Percentiles rank a stretch among this genome's conserved stretches.
Evolutionary conservation across 2,888 invertebrate genomes (phyloP).

Genomic region (Masnerella sp.): DNA sequence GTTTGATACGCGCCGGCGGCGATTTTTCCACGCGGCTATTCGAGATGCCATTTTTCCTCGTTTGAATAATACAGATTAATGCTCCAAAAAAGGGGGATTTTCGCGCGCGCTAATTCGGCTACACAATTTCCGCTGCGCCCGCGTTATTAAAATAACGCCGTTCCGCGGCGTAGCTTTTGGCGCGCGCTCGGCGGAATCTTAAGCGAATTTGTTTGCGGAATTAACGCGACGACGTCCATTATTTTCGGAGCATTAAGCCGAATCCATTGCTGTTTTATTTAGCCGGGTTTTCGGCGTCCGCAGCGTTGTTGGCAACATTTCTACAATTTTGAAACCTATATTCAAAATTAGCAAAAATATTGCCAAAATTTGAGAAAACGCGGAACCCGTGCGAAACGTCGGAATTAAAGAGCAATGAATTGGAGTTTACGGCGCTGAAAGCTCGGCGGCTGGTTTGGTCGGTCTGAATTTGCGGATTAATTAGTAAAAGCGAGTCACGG

Average conservation of each 20-base stretch:
- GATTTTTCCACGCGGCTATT: neutral
- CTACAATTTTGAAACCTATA: too few relatives aligned
- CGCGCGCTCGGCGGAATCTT: neutral
- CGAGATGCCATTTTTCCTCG: neutral
- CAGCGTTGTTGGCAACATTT: too few relatives aligned
- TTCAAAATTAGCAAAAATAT: too few relatives aligned
- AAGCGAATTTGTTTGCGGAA: slow-evolving; percentile 11
- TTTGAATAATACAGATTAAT: slow-evolving; percentile 18
- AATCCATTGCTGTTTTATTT: too few relatives aligned
- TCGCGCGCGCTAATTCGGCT: slow-evolving; percentile 3
- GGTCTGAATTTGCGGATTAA: slow-evolving; percentile 17
- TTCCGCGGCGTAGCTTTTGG: neutral
- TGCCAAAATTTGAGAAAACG: too few relatives aligned
- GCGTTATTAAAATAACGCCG: neutral
- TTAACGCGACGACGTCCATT: slow-evolving; percentile 27
- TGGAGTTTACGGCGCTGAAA: too few relatives aligned
- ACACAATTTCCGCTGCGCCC: neutral
- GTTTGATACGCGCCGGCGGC: slow-evolving; percentile 8
- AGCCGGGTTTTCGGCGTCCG: too few relatives aligned
- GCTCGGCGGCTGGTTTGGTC: neutral
- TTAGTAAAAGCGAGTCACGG: slow-evolving; percentile 2
- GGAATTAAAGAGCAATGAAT: too few relatives aligned
- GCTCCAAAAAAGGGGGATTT: slow-evolving; percentile 9
- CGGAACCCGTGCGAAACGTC: too few relatives aligned
- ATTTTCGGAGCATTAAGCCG: slow-evolving; percentile 22